Conservation (phyloP, 2,888 invertebrate species). For the Drosophila pseudotakahashii region DNA sequence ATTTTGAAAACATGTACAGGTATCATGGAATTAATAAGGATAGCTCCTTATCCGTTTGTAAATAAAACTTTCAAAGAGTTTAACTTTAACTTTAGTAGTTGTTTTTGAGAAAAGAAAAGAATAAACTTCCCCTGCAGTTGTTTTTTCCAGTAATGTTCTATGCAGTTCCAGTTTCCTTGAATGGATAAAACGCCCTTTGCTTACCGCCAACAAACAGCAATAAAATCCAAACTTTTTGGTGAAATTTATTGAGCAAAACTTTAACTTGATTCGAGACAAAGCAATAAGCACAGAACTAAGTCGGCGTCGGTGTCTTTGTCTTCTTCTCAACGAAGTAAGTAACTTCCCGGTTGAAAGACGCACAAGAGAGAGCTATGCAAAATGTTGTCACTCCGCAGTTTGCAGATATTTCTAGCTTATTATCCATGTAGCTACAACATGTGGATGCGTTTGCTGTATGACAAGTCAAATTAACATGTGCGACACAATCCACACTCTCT, state of each 20-base stretch:
- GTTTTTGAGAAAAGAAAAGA: background rate
- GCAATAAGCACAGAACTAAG: slow-evolving; percentile 20
- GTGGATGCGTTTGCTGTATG: slow-evolving; percentile 61
- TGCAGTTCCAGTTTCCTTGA: slow-evolving; percentile 25
- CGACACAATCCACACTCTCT: slow-evolving; percentile 34
- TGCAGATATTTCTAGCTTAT: slow-evolving; percentile 27
- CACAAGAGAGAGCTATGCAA: slow-evolving; percentile 60
- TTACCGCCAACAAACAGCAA: slow-evolving; percentile 35
- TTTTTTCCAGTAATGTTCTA: background rate
- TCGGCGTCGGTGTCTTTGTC: background rate
- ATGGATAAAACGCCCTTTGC: slow-evolving; percentile 44
- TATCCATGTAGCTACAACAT: slow-evolving; percentile 37
- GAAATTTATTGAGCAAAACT: slow-evolving; percentile 49
- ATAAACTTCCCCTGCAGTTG: slow-evolving; percentile 1
- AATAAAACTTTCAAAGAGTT: background rate
- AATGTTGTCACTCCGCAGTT: slow-evolving; percentile 45
- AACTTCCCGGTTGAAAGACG: slow-evolving; percentile 27
- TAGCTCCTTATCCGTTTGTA: background rate
- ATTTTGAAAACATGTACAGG: no score
- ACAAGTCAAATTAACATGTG: slow-evolving; percentile 73
- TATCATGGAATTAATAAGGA: no score
- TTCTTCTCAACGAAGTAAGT: slow-evolving; percentile 1
- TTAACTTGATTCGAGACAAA: slow-evolving; percentile 39
- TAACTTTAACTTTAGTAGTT: background rate
- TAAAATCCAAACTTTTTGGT: slow-evolving; percentile 48